Percentiles rank a stretch among this genome's conserved stretches.
Conservation (phyloP, 2,113 vertebrate species). For the Calcarius ornatus region DNA sequence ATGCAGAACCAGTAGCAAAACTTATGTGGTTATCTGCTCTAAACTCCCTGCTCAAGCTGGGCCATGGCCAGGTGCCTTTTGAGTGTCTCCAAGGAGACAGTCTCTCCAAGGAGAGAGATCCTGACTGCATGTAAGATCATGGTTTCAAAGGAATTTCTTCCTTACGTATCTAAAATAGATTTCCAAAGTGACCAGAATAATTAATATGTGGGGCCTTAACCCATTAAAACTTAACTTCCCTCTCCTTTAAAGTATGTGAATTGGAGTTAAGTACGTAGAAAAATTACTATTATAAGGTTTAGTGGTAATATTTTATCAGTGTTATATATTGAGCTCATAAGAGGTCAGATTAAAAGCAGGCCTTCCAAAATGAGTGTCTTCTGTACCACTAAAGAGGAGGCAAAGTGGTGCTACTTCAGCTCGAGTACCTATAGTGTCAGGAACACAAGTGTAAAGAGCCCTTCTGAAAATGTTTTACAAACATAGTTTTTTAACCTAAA, state of each 20-base stretch:
- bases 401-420: neutral
- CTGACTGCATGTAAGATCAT: rapidly evolving
- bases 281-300: neutral
- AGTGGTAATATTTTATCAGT: neutral
- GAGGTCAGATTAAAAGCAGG: neutral
- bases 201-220: neutral
- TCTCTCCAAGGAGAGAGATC: neutral
- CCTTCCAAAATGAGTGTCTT: neutral
- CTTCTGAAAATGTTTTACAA: neutral
- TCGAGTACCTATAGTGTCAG: neutral
- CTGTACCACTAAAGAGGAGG: neutral
- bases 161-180: neutral
- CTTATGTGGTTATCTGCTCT: neutral
- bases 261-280: neutral
- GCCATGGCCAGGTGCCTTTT: neutral
- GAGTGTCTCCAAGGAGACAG: neutral
- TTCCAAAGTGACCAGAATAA: neutral
- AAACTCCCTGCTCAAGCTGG: neutral
- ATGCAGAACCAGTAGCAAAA: neutral
- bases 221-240: neutral
- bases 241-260: neutral
- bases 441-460: neutral
- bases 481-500: neutral
- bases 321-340: neutral
- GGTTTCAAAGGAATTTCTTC: neutral